Percentiles rank a stretch among this genome's conserved stretches.
These are phyloP conservation scores for Xenops minutus DNA, from an alignment of 2,797 vertebrate genomes.

Conservation along the genomic window DNA sequence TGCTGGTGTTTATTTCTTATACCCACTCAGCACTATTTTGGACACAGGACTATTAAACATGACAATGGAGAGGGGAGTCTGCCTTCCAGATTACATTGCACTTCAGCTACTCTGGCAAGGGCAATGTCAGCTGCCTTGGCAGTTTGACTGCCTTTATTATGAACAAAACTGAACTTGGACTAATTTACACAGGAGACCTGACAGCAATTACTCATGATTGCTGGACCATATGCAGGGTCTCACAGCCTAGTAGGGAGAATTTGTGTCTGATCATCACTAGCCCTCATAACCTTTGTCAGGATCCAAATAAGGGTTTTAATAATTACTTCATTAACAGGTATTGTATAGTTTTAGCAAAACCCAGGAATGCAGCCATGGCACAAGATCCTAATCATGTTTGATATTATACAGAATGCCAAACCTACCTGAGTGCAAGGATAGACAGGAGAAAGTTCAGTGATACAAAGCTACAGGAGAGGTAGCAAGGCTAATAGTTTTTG, in stretches of 20 bases:
- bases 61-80: background rate
- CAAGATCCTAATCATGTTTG: accelerated
- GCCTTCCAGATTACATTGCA: background rate
- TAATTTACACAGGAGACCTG: background rate
- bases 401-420: background rate
- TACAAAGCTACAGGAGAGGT: background rate
- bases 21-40: background rate
- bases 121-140: background rate
- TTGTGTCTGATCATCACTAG: background rate
- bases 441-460: background rate
- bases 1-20: background rate
- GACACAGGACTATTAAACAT: background rate
- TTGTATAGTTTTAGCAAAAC: background rate
- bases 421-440: background rate
- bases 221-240: background rate
- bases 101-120: background rate
- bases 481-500: background rate
- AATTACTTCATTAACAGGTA: background rate
- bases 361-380: background rate
- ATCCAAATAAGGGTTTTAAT: background rate
- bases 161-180: background rate
- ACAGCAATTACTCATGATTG: background rate
- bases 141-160: background rate
- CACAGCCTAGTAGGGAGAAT: background rate
- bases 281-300: background rate